These are phyloP conservation scores for Neopipo cinnamomea DNA, from an alignment of 2,113 vertebrate species.

Conservation along the genomic window DNA sequence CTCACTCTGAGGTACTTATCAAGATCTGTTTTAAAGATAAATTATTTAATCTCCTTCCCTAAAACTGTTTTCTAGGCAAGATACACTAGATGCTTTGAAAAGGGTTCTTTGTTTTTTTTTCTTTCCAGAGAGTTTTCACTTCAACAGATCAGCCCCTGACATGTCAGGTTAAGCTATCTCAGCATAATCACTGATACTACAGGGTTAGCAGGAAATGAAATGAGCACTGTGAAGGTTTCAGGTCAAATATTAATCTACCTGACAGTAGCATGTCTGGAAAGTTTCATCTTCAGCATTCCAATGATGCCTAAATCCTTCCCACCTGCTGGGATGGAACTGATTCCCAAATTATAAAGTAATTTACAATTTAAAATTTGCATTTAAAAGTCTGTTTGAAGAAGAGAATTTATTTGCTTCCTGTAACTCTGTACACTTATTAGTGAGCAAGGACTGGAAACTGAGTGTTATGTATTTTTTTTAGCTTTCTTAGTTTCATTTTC, in stretches of 20 bases:
- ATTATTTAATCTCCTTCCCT: constrained; percentile 7
- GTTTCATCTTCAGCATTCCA: constrained; percentile 33
- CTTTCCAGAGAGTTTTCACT: neutral
- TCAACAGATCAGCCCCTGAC: neutral
- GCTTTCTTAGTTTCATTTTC: neutral
- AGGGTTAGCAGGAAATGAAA: neutral
- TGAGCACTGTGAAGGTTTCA: neutral
- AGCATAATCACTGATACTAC: neutral
- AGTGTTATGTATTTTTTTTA: neutral
- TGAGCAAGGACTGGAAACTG: neutral
- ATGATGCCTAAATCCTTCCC: neutral
- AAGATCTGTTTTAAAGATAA: constrained; percentile 6
- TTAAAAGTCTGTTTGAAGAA: neutral
- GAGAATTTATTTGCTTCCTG: neutral
- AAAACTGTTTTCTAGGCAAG: neutral
- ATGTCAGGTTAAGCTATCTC: constrained; percentile 10
- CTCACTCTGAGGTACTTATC: neutral
- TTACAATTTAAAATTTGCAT: neutral
- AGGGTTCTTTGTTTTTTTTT: neutral
- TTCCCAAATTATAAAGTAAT: neutral
- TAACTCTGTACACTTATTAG: neutral
- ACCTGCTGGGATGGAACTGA: neutral
- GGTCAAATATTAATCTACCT: constrained; percentile 30
- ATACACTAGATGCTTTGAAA: neutral
- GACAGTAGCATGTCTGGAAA: constrained; percentile 31